phyloP scores from a whole-genome alignment of 2,888 invertebrate species.

The Pterobdella sp. region DNA sequence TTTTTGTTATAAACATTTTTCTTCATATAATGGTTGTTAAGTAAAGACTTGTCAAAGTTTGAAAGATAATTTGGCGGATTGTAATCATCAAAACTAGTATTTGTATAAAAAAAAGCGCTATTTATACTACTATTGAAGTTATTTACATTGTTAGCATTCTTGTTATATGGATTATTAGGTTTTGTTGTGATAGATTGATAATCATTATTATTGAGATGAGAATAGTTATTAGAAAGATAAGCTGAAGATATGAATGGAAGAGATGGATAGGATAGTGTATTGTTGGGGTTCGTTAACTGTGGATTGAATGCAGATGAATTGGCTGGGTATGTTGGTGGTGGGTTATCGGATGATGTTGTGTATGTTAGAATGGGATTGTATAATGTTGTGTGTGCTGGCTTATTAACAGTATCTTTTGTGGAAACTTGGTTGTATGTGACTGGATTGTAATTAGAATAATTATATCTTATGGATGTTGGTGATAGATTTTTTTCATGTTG shows the following conservation, averaged over 20 bases:
- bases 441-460: too few relatives aligned
- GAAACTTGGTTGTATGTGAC: too few relatives aligned
- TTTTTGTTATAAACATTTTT: not conserved
- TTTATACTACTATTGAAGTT: not conserved
- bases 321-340: not conserved
- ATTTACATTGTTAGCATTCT: not conserved
- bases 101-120: too few relatives aligned
- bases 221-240: not conserved
- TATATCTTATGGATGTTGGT: not conserved
- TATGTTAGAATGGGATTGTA: not conserved
- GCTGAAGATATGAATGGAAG: not conserved
- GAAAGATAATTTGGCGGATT: not conserved
- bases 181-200: not conserved
- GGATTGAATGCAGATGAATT: not conserved
- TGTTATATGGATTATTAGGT: not conserved
- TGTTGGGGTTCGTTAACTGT: too few relatives aligned
- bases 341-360: not conserved
- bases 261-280: not conserved
- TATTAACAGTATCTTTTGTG: too few relatives aligned
- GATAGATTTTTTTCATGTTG: too few relatives aligned
- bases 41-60: not conserved
- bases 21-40: not conserved
- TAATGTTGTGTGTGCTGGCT: not conserved
- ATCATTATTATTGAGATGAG: not conserved
- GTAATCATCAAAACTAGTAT: too few relatives aligned